Base-by-base conservation (phyloP, 2,113 vertebrate genomes). In the Mungos mungo region DNA sequence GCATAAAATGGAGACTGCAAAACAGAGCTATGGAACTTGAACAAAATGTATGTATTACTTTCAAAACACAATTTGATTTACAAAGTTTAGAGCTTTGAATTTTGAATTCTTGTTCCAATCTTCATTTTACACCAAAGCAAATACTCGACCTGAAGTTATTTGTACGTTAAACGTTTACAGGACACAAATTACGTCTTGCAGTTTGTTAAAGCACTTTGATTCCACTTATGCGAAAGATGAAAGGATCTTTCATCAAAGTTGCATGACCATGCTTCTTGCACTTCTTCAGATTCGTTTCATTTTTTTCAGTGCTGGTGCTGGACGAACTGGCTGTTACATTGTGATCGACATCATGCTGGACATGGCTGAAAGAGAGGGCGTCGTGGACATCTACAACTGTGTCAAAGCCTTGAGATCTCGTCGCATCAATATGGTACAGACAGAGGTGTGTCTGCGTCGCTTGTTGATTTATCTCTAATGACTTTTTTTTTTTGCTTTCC, bases 351-450 rank as follows among this genome's bases (percentile, higher is more conserved):
- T 99, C 98, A 99, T 99, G 99, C 93, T 99, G 98, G 99, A 99
- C 97, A 99, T 99, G 99, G 99, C 99, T 7, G 99, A 99, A 98
- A 98, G 99, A 98, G 99, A 99, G 98, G 99, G 99, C 3, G 99
- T 99, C 52, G 99, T 99, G 74, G 99, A 99, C 97, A 99, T 99
- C 98, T 99, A 99, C 98, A 99, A 99, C 98, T 99, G 99, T 69
- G 99, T 99, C 97, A 99, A 99, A 98, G 99, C 99, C 33, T 99
- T 99, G 85, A 98, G 99, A 93, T 99, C 99, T 66, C 99, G 99
- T 41, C 99, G 99, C 96, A 99, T 99, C 99, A 99, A 99, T 98
- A 99, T 99, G 99, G 99, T 99, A 97, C 99, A 99, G 98, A 99
- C 99, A 96, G 99, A 99, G 99, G 99, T 99, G 99, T 99, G 41